Evolutionary conservation across 2,113 vertebrate species (phyloP).

Genomic region (Ochotona princeps): DNA sequence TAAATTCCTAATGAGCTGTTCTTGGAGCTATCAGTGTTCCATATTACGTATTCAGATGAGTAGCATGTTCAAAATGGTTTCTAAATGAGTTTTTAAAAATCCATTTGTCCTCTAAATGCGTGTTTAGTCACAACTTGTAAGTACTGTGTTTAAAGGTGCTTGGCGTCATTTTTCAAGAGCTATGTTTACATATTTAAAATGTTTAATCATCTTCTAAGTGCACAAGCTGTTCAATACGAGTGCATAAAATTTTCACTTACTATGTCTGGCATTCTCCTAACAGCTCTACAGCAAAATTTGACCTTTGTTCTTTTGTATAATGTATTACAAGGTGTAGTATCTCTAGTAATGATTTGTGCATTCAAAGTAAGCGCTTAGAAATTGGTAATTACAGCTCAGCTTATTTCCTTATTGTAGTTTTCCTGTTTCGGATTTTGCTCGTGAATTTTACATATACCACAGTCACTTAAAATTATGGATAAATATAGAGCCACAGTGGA

Average conservation of each 20-base stretch:
- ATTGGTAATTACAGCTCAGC: conserved; percentile 56
- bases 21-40: conserved; percentile 76
- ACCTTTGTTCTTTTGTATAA: conserved; percentile 31
- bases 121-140: conserved; percentile 55
- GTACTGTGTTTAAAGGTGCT: conserved; percentile 63
- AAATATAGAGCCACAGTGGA: conserved; percentile 34
- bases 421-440: conserved; percentile 44
- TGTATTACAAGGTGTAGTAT: conserved; percentile 23
- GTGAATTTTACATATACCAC: conserved; percentile 55
- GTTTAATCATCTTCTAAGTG: conserved; percentile 54
- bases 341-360: conserved; percentile 28
- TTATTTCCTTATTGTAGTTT: conserved; percentile 72
- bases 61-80: conserved; percentile 63
- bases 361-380: conserved; percentile 62
- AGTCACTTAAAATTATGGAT: conserved; percentile 55
- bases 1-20: conserved; percentile 72
- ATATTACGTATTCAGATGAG: conserved; percentile 67
- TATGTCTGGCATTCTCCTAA: conserved; percentile 72
- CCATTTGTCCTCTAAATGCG: conserved; percentile 66
- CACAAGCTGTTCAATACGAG: background rate
- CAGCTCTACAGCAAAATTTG: conserved; percentile 67
- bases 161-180: conserved; percentile 63
- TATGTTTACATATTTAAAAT: conserved; percentile 73
- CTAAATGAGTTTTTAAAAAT: conserved; percentile 66
- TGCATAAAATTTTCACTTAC: conserved; percentile 37